Conservation (phyloP, 2,113 vertebrate genomes). For the Cnemophilus loriae region DNA sequence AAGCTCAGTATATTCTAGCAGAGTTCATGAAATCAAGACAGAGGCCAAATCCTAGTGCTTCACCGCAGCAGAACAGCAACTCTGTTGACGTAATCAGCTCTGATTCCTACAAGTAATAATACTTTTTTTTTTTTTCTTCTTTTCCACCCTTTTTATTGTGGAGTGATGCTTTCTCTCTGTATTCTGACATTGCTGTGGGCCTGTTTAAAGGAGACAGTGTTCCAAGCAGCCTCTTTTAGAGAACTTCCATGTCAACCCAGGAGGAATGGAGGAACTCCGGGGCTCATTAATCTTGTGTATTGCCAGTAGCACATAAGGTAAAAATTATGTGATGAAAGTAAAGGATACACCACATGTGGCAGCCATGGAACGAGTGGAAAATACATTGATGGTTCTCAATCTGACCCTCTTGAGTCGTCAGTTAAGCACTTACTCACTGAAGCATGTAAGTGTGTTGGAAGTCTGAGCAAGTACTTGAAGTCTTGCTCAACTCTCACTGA, state of each 20-base stretch:
- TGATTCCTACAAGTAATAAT: slow-evolving; percentile 83
- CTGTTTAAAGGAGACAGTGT: neutral
- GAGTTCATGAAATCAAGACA: slow-evolving; percentile 86
- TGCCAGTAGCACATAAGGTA: neutral
- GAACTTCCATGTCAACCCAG: neutral
- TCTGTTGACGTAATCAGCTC: slow-evolving; percentile 75
- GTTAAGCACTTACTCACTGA: neutral
- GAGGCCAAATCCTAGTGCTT: slow-evolving; percentile 80
- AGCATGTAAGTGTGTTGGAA: neutral
- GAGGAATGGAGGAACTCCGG: neutral
- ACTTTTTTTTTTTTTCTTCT: neutral
- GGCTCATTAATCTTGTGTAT: neutral
- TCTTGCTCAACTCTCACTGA: neutral
- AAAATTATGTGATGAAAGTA: neutral
- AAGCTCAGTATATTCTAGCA: slow-evolving; percentile 91
- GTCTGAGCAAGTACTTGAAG: neutral
- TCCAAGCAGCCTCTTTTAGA: neutral
- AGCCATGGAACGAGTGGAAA: neutral
- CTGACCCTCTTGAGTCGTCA: neutral
- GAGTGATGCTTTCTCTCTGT: neutral
- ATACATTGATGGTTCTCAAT: neutral
- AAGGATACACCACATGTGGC: neutral
- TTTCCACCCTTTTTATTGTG: neutral
- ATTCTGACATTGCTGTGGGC: neutral
- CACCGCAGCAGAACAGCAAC: slow-evolving; percentile 70